Evolutionary conservation across 2,888 invertebrate genomes (phyloP), one percentile per base, ranked within the genome.

Genomic region (Zootermopsis nevadensis): DNA sequence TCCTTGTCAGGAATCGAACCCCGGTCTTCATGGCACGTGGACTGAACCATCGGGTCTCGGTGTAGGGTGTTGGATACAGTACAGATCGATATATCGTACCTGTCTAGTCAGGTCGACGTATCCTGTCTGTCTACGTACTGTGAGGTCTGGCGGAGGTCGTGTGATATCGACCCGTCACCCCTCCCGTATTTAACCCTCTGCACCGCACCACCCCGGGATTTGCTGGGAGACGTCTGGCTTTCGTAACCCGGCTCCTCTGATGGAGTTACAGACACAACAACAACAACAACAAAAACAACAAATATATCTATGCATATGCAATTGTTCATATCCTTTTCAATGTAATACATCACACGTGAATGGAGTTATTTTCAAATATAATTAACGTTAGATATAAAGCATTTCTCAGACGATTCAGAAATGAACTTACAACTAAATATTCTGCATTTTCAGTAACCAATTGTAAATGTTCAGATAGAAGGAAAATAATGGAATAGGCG

Each of bases 101-200:
- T 79, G 79, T 53, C 66, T 79, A n/a, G n/a, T 24, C 79, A 6
- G 15, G n/a, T 27, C 60, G 60, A n/a, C 60, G n/a, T 27, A 1
- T 42, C 76, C 19, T 76, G 27, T 72, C 35, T 72, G 33, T 33
- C 33, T 35, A 35, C 35, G 24, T 33, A 48, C 35, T 76, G 79
- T 79, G 35, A 60, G 79, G 30, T 55, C 79, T 79, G 60, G 35
- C n/a, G 15, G 79, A 79, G 79, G 79, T 79, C 79, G 79, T 79
- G 27, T n/a, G 31, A 22, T 79, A 79, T 79, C 79, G 79, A 79
- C 79, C 79, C 60, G 66, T 10, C 48, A 24, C 48, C 66, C 30
- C 60, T 24, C 2, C 48, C 48, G 0, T 60, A n/a, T 22, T 35
- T 31, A n/a, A 1, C 27, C 60, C 60, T 27, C 7, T 60, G 27